Base-by-base conservation (phyloP, 2,113 vertebrate genomes). In the Castor canadensis region DNA sequence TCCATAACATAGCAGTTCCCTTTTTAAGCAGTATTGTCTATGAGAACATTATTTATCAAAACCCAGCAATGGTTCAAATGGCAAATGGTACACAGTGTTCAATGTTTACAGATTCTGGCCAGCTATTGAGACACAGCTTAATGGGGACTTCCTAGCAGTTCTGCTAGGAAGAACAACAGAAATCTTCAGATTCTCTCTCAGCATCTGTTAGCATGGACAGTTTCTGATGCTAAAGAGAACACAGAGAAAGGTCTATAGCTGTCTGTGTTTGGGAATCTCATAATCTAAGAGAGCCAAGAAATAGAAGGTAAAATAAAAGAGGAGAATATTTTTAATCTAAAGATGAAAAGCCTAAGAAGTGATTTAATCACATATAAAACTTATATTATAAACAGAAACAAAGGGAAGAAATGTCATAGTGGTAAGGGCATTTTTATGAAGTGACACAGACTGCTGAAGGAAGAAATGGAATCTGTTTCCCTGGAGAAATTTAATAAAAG, bases 401-500 rank as follows among this genome's bases (percentile, higher is more conserved):
- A 93, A n/a, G 60, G 28, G 3, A 45, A 62, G 38, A 69, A 28
- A 58, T 54, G 24, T 96, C 15, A 24, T 26, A 8, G 17, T 87
- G 52, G 15, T 62, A 26, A 94, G 54, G 24, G 6, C 22, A 52
- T 93, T 91, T 94, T 94, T 85, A 77, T 64, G 24, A 96, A 84
- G 30, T 73, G 9, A 87, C 81, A 71, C 9, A 71, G 43, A n/a
- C 82, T 93, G 38, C 49, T 69, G 38, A 93, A n/a, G 45, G 75
- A 92, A 30, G 84, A 95, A 94, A 85, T 87, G 66, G 81, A 77
- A 81, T 89, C 16, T 69, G 80, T 93, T 80, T 9, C 52, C 32
- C 9, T 56, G 69, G 75, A 81, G 87, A 93, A 38, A 92, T 85
- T 89, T 72, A 94, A 89, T 87, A 40, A 32, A 75, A 72, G 49